Evolutionary conservation across 2,113 vertebrate species (phyloP).

Genomic region (Cyprinodon tularosa): DNA sequence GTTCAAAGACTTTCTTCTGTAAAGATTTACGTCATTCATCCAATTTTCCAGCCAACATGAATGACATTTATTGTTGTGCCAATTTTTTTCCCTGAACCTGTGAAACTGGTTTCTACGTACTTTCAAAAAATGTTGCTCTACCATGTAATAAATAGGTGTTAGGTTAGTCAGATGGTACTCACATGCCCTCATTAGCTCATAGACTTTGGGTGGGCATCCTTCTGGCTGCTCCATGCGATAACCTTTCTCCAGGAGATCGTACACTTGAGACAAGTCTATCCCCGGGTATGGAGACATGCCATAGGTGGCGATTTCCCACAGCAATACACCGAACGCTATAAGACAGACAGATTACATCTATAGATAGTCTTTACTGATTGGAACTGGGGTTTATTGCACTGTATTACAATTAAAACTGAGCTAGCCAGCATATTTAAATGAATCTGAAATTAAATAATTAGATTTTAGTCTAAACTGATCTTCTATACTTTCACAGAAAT

Average conservation of each 20-base stretch:
- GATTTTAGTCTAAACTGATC: neutral
- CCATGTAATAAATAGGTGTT: neutral
- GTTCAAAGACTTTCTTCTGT: neutral
- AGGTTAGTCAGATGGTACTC: conserved; percentile 71
- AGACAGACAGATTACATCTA: neutral
- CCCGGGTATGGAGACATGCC: conserved; percentile 99
- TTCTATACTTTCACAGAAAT: neutral
- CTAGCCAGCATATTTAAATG: neutral
- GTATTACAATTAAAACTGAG: neutral
- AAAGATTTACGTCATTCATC: neutral
- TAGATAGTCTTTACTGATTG: neutral
- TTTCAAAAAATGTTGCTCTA: neutral
- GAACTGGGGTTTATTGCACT: neutral
- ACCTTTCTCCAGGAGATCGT: conserved; percentile 97
- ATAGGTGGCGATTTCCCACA: conserved; percentile 99
- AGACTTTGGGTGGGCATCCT: conserved; percentile 97
- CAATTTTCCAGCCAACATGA: neutral
- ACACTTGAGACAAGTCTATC: conserved; percentile 98
- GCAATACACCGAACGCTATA: conserved; percentile 94
- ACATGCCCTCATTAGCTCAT: conserved; percentile 99
- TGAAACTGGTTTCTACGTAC: neutral
- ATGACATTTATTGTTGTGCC: neutral
- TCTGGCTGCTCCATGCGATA: conserved; percentile 99
- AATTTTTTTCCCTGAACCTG: neutral
- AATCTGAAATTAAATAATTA: neutral